Percentiles rank a stretch among this genome's conserved stretches.
Conservation (phyloP, 2,113 vertebrate species). For the Rhabdornis inornatus region DNA sequence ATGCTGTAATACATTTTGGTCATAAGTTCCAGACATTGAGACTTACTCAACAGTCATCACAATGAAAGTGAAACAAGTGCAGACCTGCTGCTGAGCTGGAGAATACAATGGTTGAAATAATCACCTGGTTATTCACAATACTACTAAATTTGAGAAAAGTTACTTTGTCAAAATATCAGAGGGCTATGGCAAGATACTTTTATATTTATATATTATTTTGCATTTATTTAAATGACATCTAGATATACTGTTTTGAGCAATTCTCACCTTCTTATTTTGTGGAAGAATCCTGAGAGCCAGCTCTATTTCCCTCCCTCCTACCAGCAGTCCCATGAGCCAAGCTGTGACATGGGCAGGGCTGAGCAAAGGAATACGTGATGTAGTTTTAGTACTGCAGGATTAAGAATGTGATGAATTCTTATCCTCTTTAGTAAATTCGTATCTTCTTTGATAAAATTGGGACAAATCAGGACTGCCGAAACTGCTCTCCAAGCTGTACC, state of each 20-base stretch:
- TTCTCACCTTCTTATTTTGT: background rate
- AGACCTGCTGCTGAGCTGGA: background rate
- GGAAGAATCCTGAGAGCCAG: background rate
- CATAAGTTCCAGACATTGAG: background rate
- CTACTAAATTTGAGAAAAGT: background rate
- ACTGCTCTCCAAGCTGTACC: background rate
- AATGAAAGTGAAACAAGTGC: background rate
- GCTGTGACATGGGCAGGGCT: background rate
- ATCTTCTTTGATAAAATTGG: background rate
- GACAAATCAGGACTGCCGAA: background rate
- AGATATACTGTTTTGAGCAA: background rate
- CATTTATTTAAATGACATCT: background rate
- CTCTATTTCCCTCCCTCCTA: background rate
- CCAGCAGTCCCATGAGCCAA: background rate
- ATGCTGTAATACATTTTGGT: background rate
- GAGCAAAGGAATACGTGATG: background rate
- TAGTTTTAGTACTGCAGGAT: background rate
- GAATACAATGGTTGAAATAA: background rate
- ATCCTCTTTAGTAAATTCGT: background rate
- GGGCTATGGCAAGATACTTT: background rate
- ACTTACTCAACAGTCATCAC: background rate
- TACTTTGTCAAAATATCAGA: background rate
- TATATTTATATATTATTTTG: background rate
- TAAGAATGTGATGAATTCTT: background rate
- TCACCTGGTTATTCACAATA: background rate